Conservation (phyloP, 2,888 invertebrate genomes). For the Cyclophora punctaria region DNA sequence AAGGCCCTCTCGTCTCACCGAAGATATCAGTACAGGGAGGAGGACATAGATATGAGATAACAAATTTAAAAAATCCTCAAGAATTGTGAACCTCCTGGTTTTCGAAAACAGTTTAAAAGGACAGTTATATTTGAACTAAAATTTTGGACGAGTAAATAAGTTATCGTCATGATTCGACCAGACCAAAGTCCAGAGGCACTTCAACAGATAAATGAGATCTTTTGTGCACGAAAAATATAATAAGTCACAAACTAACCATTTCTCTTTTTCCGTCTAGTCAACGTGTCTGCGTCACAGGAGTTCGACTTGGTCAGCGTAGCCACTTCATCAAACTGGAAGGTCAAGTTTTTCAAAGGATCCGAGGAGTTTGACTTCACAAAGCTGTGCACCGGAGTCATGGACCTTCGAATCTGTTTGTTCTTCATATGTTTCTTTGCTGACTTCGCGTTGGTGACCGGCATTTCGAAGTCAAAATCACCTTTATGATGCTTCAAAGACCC, state of each 20-base stretch:
- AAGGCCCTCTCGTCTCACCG: too few species aligned
- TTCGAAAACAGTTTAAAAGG: too few species aligned
- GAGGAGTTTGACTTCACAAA: constrained; percentile 78
- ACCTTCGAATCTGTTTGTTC: constrained; percentile 60
- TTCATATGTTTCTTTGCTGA: constrained; percentile 61
- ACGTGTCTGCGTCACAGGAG: constrained; percentile 78
- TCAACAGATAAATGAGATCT: too few species aligned
- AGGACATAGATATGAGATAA: too few species aligned
- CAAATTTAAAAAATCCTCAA: too few species aligned
- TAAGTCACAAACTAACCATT: constrained; percentile 38
- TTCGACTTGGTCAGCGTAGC: constrained; percentile 76
- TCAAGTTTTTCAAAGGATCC: constrained; percentile 77
- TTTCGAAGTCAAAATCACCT: constrained; percentile 78
- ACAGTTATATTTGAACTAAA: too few species aligned
- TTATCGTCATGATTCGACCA: too few species aligned
- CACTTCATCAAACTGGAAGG: constrained; percentile 78
- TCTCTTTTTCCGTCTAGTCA: constrained; percentile 69
- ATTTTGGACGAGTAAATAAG: too few species aligned
- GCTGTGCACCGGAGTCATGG: constrained; percentile 66
- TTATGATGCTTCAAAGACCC: constrained; percentile 78
- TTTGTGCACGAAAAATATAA: neutral
- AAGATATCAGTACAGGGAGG: too few species aligned
- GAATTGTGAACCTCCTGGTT: too few species aligned
- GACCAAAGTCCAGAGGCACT: too few species aligned
- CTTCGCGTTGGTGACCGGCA: constrained; percentile 66